Base-by-base conservation (phyloP, 1,140 invertebrate species). In the Vanessa atalanta region DNA sequence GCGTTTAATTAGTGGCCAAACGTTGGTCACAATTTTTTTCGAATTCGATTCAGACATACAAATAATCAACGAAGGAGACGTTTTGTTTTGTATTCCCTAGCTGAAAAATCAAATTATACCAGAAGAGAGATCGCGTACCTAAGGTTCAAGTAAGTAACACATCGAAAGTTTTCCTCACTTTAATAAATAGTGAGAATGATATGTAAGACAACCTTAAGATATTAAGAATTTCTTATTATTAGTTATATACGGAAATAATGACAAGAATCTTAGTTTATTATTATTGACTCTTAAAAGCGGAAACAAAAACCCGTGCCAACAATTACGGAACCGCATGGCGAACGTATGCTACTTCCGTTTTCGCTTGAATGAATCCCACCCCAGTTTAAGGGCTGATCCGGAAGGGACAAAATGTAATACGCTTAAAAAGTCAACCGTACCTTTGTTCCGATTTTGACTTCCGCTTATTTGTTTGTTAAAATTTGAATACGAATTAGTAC, bases 291-390 rank as follows among this genome's bases (percentile, higher is more conserved):
- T 84, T 79, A 82, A 86, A 85, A 85, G 81, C 89, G 89, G 90
- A 91, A 90, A 79, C 79, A 77, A 78, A 78, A 86, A 85, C 85
- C 85, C 90, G 89, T 91, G 89, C 88, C 83, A 83, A 84, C 83
- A 90, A 90, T 90, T 89, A 88, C 80, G 81, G 78, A 80, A 83
- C 80, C 80, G 83, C 83, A 88, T 88, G 84, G 84, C 82, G 84
- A 82, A 83, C 87, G 88, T 81, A 87, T 86, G 89, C 80, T 86
- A 90, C 88, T 93, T 93, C 90, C 90, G 90, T 87, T 91, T 90
- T 87, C 80, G 86, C 83, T 73, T 82, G 78, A 88, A 79, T 76
- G 83, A 82, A 77, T 88, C 80, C 80, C 83, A 88, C 89, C 88
- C 89, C 79, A 79, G 69, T 73, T 68, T 71, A 79, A 85, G 87